A percentile compares a stretch with the other conserved stretches of the same genome.
These are phyloP conservation scores for Panagrolaimus sp. DNA, from an alignment of 1,140 invertebrate genomes.

Conservation along the genomic window DNA sequence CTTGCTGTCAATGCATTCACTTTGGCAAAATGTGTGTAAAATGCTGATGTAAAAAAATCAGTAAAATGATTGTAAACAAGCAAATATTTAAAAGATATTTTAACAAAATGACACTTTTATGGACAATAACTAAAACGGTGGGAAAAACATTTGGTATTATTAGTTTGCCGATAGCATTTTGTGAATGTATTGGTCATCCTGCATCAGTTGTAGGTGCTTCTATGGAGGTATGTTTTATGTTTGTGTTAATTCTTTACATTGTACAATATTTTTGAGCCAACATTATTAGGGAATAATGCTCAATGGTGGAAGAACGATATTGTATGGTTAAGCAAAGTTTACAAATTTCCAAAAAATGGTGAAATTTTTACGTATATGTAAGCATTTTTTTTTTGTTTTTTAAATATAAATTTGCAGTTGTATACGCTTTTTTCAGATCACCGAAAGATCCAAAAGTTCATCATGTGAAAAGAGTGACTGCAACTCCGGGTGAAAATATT, in stretches of 20 bases:
- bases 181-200: conserved; percentile 35
- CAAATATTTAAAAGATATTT: too few species aligned
- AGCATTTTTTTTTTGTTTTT: not conserved
- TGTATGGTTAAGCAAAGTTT: conserved; percentile 27
- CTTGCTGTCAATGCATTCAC: too few species aligned
- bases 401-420: not conserved
- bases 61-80: too few species aligned
- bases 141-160: conserved; percentile 22
- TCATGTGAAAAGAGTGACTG: conserved; percentile 31
- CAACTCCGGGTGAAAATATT: conserved; percentile 21
- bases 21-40: too few species aligned
- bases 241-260: conserved; percentile 14
- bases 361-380: conserved; percentile 37
- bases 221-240: conserved; percentile 32
- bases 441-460: conserved; percentile 27
- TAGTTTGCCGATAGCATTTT: conserved; percentile 32
- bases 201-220: conserved; percentile 27
- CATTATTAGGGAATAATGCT: conserved; percentile 23
- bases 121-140: not conserved
- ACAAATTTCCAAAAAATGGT: conserved; percentile 18
- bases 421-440: conserved; percentile 24
- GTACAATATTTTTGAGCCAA: conserved; percentile 26
- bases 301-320: conserved; percentile 33
- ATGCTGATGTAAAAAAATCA: too few species aligned
- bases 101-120: too few species aligned